These are phyloP conservation scores for Falcunculus frontatus DNA, from an alignment of 2,113 vertebrate species.

Conservation along the genomic window DNA sequence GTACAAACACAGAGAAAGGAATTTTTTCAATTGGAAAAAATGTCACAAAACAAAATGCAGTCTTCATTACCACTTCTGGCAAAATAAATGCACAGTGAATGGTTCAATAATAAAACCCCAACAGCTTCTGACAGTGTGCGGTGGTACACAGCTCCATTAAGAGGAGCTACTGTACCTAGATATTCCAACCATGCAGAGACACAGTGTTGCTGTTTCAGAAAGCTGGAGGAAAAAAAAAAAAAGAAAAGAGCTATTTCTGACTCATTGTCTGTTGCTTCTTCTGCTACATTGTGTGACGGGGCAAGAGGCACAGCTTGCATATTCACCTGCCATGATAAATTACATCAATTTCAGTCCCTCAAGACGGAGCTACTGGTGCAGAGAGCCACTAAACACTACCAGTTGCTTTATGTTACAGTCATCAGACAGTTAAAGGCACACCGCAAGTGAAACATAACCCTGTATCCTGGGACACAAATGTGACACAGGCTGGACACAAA, in stretches of 20 bases:
- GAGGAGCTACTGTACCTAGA: constrained; percentile 9
- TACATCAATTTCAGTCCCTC: constrained; percentile 60
- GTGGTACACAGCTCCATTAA: constrained; percentile 12
- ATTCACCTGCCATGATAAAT: constrained; percentile 63
- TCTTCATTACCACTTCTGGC: background rate
- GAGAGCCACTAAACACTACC: constrained; percentile 46
- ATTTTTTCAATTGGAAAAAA: background rate
- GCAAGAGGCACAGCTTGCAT: constrained; percentile 47
- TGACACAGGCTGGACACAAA: background rate
- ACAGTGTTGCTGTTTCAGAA: background rate
- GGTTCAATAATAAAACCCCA: background rate
- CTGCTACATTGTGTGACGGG: background rate
- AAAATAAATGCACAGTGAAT: background rate
- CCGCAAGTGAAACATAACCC: background rate
- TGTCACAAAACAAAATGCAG: background rate
- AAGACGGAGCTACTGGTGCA: constrained; percentile 30
- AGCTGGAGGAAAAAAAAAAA: background rate
- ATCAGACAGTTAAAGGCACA: background rate
- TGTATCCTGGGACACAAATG: background rate
- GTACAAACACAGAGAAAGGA: background rate
- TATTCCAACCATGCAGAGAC: background rate
- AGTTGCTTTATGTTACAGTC: constrained; percentile 45
- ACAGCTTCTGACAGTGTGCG: background rate
- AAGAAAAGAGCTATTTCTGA: background rate
- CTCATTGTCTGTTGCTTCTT: background rate